Percentiles rank a stretch among this genome's conserved stretches.
Conservation (phyloP, 53 echinoderm and acorn worm species). For the Zoroaster sp. region DNA sequence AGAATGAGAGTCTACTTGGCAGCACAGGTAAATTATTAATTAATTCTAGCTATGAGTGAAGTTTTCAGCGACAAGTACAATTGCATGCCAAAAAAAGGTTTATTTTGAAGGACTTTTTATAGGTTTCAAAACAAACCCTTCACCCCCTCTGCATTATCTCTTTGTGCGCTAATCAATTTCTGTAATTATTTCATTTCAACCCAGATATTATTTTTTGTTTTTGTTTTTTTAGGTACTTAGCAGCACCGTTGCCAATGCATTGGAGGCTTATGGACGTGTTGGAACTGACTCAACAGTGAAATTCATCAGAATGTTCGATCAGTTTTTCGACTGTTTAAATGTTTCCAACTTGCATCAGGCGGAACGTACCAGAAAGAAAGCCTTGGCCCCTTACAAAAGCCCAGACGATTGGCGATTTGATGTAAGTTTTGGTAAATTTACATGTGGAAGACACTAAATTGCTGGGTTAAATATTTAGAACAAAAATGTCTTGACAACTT, state of each 20-base stretch:
- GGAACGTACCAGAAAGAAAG: background rate
- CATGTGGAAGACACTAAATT: no score
- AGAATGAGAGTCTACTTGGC: slow-evolving; percentile 42
- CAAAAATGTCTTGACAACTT: background rate
- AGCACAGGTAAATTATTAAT: slow-evolving; percentile 4
- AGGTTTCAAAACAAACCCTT: no score
- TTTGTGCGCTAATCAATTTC: no score
- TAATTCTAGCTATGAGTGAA: background rate
- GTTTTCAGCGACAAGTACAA: no score
- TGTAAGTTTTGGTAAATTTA: no score
- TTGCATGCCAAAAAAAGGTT: background rate
- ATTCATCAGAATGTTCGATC: slow-evolving; percentile 48
- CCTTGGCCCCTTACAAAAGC: background rate
- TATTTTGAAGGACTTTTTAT: no score
- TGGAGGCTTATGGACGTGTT: background rate
- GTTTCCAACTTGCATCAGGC: slow-evolving; percentile 5
- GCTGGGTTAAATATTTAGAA: background rate
- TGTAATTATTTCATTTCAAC: no score
- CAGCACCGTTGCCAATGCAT: slow-evolving; percentile 50
- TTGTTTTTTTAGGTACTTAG: slow-evolving; percentile 15
- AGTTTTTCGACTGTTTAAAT: slow-evolving; percentile 58
- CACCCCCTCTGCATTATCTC: no score
- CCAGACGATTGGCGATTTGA: slow-evolving; percentile 37
- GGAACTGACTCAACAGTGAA: slow-evolving; percentile 12
- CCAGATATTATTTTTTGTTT: background rate